Conservation (phyloP, 1,140 invertebrate genomes). For the Drosophila elegans region DNA sequence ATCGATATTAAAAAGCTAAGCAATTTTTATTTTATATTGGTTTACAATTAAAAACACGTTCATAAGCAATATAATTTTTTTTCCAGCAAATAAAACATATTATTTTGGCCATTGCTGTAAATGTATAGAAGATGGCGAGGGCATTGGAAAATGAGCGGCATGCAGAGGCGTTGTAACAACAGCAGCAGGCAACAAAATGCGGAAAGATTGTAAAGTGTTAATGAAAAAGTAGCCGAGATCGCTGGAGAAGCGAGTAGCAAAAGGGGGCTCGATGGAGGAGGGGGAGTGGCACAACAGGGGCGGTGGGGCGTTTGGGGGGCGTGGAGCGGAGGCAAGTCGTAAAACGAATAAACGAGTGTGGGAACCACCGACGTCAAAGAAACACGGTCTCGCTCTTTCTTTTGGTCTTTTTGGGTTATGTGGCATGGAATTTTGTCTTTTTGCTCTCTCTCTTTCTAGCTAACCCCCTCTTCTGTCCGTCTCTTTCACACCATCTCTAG, state of each 20-base stretch:
- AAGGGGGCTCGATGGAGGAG: conserved; percentile 7
- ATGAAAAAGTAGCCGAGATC: conserved; percentile 75
- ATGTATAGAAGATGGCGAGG: background rate
- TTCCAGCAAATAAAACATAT: background rate
- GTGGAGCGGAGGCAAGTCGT: conserved; percentile 49
- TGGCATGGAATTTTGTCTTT: conserved; percentile 64
- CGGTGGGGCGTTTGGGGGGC: background rate
- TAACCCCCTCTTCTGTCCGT: conserved; percentile 6
- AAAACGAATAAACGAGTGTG: conserved; percentile 75
- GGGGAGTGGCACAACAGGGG: conserved; percentile 16
- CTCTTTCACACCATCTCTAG: background rate
- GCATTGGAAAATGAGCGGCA: background rate
- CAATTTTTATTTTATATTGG: background rate
- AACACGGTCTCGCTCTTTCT: conserved; percentile 34
- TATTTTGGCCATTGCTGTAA: conserved; percentile 11
- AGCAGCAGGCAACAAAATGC: conserved; percentile 61
- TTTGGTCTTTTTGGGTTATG: conserved; percentile 54
- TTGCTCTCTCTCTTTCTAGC: background rate
- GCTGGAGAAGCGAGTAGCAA: conserved; percentile 18
- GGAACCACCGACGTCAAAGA: conserved; percentile 64
- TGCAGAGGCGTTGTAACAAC: conserved; percentile 53
- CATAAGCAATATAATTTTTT: background rate
- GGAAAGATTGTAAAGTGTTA: conserved; percentile 82
- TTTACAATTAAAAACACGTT: too few relatives aligned
- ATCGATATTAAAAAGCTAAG: background rate